Evolutionary conservation across 2,888 invertebrate genomes (phyloP).

Genomic region (Drosophila pseudotakahashii): DNA sequence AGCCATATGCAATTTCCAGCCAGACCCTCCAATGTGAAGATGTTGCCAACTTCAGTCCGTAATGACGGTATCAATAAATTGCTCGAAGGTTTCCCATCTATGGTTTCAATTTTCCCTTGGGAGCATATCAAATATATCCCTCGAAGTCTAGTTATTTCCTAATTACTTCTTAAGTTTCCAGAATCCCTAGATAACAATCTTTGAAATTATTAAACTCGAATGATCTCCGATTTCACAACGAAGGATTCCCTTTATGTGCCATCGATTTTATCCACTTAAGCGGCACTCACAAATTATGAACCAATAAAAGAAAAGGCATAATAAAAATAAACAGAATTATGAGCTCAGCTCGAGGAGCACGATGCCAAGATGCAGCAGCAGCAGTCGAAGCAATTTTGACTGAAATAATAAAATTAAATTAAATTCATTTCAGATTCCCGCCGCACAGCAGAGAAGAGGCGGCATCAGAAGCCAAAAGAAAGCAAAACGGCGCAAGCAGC

Average conservation of each 20-base stretch:
- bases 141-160: neutral
- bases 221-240: neutral
- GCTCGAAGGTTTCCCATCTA: constrained; percentile 1
- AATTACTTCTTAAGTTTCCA: neutral
- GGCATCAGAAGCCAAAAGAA: constrained; percentile 42
- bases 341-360: constrained; percentile 58
- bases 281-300: constrained; percentile 53
- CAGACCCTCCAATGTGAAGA: constrained; percentile 40
- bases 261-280: constrained; percentile 50
- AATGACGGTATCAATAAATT: constrained; percentile 72
- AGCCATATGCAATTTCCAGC: constrained; percentile 63
- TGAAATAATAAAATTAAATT: constrained; percentile 78
- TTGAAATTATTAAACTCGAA: neutral
- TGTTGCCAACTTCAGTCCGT: constrained; percentile 47
- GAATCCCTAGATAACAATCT: neutral
- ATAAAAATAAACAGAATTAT: constrained; percentile 65
- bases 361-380: constrained; percentile 29
- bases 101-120: constrained; percentile 6
- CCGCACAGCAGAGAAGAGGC: constrained; percentile 40
- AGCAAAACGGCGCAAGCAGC: constrained; percentile 28
- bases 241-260: neutral
- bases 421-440: constrained; percentile 74
- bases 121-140: constrained; percentile 1
- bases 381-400: constrained; percentile 57
- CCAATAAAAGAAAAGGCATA: constrained; percentile 50